Conservation (phyloP, 2,797 vertebrate species). For the Tinamus major region DNA sequence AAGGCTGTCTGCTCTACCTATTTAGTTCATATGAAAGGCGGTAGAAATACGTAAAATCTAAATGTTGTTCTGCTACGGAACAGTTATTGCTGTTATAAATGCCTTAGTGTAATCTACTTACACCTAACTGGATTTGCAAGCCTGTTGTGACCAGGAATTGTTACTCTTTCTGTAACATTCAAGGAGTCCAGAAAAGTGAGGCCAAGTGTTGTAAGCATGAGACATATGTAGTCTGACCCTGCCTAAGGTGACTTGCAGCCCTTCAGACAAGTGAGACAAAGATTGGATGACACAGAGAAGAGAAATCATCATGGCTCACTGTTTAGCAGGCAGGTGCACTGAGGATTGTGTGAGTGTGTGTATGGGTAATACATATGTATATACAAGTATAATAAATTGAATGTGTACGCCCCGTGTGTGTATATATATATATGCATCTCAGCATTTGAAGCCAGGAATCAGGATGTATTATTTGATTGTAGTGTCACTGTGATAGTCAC, state of each 20-base stretch:
- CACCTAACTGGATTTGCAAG: constrained; percentile 17
- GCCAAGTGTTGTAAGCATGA: neutral
- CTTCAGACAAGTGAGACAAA: neutral
- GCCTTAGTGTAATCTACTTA: constrained; percentile 26
- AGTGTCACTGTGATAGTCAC: neutral
- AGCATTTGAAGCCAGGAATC: neutral
- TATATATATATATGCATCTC: neutral
- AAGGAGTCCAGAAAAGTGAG: neutral
- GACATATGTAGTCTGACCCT: neutral
- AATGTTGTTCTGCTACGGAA: neutral
- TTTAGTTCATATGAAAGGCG: neutral
- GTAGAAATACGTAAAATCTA: neutral
- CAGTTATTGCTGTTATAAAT: neutral
- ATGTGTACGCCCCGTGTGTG: neutral
- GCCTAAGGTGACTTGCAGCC: neutral
- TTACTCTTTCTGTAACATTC: neutral
- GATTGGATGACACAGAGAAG: neutral
- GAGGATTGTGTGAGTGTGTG: too few species aligned
- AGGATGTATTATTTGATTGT: neutral
- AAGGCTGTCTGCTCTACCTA: neutral
- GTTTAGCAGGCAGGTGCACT: neutral
- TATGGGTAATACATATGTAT: too few species aligned
- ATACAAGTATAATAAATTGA: too few species aligned
- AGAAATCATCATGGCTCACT: neutral
- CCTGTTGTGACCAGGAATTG: neutral